Base-by-base conservation (phyloP, 1,140 invertebrate genomes). In the Dendroctonus ponderosae region DNA sequence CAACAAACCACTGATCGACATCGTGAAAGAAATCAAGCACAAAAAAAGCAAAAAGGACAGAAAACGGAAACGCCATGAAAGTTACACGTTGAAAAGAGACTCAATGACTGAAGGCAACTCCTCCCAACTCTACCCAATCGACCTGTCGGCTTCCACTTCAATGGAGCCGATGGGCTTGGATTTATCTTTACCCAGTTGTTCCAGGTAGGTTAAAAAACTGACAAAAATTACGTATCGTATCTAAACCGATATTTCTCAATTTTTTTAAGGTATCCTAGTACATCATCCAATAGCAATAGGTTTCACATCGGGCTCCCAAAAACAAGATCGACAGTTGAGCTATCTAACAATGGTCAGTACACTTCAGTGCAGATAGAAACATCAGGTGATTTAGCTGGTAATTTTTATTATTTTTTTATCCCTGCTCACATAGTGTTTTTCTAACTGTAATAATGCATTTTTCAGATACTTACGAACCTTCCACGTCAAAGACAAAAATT, bases 1-100 rank as follows among this genome's bases (percentile, higher is more conserved):
- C 46, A 37, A 68, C 8, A 68, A 63, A 42, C 66, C 66, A 3
- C 42, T 68, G 12, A 68, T 68, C 14, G 60, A 68, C 51, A 52
- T 63, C 43, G n/a, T 68, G 3, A 62, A 57, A 39, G 7, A 56
- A 57, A 61, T 53, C 40, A 40, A 44, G 40, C 43, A 65, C 38
- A 26, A 59, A 38, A 57, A 62, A 46, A 43, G 58, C 39, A 42
- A 40, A 56, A 48, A 60, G 49, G 53, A 38, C n/a, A 12, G 11
- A 26, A 26, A 26, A 26, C 8, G 15, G 14, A 65, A 48, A 46
- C 39, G 26, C 9, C 44, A 37, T 6, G 54, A 58, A 5, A 43
- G 37, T 14, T 58, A 46, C 38, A 12, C 15, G 7, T 26, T 37
- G 2, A 9, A 12, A 8, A 66, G 49, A 42, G 54, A 59, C 5